A percentile compares a stretch with the other conserved stretches of the same genome.
phyloP scores from a whole-genome alignment of 2,113 vertebrate species.

The Cyprinus carpio region DNA sequence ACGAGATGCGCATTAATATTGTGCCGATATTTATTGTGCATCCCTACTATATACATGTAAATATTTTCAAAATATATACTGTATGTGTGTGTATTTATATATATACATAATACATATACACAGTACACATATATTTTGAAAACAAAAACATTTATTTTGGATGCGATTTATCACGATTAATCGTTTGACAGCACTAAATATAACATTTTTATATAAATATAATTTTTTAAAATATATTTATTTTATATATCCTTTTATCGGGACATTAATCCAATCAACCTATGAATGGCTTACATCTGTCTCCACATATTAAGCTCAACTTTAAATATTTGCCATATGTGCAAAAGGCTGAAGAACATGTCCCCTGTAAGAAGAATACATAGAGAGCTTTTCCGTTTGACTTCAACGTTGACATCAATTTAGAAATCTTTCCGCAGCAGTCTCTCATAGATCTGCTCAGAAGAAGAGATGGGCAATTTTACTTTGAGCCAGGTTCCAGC shows the following conservation, averaged over 20 bases:
- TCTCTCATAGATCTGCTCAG: neutral
- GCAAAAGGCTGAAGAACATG: neutral
- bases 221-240: neutral
- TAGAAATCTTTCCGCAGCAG: neutral
- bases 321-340: neutral
- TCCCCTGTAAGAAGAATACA: neutral
- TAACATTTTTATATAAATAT: neutral
- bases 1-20: too few relatives aligned
- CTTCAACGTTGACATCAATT: neutral
- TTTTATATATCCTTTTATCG: neutral
- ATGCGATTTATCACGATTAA: too few relatives aligned
- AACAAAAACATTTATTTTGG: too few relatives aligned
- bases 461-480: slow-evolving; percentile 10
- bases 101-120: too few relatives aligned
- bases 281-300: neutral
- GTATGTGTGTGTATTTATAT: too few relatives aligned
- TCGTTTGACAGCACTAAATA: neutral
- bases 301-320: neutral
- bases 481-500: neutral
- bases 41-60: too few relatives aligned
- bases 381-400: neutral
- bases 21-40: too few relatives aligned
- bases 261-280: neutral
- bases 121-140: too few relatives aligned
- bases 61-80: too few relatives aligned